Conservation (phyloP, 2,113 vertebrate species). For the Hyaena hyaena region DNA sequence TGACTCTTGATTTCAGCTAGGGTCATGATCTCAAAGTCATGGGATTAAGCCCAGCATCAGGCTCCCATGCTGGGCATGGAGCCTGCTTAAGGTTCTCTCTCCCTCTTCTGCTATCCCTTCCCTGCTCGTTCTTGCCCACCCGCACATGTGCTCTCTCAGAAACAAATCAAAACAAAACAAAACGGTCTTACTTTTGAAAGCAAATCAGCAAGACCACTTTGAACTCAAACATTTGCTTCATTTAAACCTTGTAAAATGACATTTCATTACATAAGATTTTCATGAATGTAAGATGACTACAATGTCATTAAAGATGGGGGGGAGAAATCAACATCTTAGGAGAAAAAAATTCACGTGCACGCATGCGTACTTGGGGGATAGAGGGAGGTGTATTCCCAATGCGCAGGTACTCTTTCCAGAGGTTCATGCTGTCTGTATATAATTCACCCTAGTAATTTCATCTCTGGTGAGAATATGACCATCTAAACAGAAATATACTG, state of each 20-base stretch:
- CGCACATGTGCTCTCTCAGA: no score
- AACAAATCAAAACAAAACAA: background rate
- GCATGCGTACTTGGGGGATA: background rate
- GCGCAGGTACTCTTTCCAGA: background rate
- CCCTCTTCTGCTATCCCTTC: no score
- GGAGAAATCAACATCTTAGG: background rate
- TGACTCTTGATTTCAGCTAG: no score
- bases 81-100: no score
- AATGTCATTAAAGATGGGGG: background rate
- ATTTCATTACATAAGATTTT: conserved; percentile 40
- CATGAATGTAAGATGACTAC: background rate
- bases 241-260: conserved; percentile 2
- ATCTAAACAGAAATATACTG: background rate
- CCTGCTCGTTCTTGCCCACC: no score
- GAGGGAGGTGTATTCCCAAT: background rate
- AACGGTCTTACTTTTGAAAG: background rate
- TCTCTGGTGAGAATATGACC: background rate
- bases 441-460: background rate
- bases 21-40: no score
- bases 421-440: background rate
- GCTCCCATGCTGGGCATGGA: no score
- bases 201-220: background rate
- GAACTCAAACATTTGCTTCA: background rate
- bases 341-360: background rate
- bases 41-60: no score